phyloP scores from a whole-genome alignment of 2,113 vertebrate species.

The Guaruba guarouba region DNA sequence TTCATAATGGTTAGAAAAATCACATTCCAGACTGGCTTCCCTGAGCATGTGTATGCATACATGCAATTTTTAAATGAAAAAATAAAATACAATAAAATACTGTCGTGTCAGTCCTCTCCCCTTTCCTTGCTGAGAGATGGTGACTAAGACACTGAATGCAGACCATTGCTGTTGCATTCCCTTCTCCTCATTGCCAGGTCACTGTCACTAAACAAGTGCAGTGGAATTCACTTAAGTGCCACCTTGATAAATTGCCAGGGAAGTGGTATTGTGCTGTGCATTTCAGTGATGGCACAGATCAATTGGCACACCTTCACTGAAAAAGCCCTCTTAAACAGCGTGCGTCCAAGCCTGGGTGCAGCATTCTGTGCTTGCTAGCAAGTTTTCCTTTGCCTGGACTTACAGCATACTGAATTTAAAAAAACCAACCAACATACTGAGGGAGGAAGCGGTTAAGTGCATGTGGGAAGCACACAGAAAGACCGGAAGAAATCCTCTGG shows the following conservation, averaged over 20 bases:
- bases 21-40: not conserved
- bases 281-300: not conserved
- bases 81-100: not conserved
- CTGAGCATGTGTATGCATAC: not conserved
- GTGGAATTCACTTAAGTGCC: not conserved
- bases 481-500: not conserved
- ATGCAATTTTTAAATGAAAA: not conserved
- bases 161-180: not conserved
- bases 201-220: not conserved
- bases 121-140: not conserved
- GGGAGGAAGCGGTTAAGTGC: not conserved
- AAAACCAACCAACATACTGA: not conserved
- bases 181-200: not conserved
- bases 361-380: not conserved
- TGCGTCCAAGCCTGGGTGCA: not conserved
- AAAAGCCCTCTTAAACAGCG: not conserved
- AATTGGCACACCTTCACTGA: not conserved
- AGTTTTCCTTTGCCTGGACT: not conserved
- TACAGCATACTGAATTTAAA: not conserved
- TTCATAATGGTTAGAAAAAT: not conserved
- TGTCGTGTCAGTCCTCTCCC: not conserved
- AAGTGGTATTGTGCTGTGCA: not conserved
- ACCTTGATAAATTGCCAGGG: not conserved
- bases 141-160: not conserved
- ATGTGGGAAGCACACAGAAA: not conserved